Conservation (phyloP, 2,797 vertebrate genomes). For the Selene dorsalis region DNA sequence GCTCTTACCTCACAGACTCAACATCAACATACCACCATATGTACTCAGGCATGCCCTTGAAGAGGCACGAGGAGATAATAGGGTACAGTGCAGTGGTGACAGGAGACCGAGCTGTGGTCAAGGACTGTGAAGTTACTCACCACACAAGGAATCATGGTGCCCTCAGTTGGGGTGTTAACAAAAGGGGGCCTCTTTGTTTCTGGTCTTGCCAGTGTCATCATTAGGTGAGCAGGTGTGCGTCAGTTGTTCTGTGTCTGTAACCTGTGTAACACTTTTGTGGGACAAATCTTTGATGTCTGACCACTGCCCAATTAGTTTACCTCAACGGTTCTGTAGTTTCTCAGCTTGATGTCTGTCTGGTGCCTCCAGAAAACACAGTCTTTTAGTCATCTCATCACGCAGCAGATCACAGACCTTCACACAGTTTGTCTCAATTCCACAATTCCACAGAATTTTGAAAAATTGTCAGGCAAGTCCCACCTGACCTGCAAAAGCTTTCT, state of each 20-base stretch:
- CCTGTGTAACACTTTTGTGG: neutral
- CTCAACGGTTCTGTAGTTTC: neutral
- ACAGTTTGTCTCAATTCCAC: constrained; percentile 14
- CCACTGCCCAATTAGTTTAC: neutral
- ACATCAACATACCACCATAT: constrained; percentile 38
- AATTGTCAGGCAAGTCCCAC: constrained; percentile 8
- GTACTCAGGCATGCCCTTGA: constrained; percentile 53
- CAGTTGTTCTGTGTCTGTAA: neutral
- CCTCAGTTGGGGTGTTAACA: neutral
- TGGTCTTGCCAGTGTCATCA: constrained; percentile 28
- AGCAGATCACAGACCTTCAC: neutral
- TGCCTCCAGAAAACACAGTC: neutral
- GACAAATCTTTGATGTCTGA: constrained; percentile 12
- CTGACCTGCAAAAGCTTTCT: neutral
- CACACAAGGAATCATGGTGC: constrained; percentile 50
- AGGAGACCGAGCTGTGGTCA: constrained; percentile 32
- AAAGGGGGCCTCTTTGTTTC: constrained; percentile 45
- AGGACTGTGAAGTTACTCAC: constrained; percentile 32
- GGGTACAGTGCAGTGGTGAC: constrained; percentile 44
- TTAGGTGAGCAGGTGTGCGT: constrained; percentile 24
- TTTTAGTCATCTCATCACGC: too few relatives aligned
- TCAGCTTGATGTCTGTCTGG: neutral
- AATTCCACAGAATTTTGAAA: neutral
- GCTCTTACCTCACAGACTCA: constrained; percentile 49
- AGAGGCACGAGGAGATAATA: constrained; percentile 36